Conservation (phyloP, 2,797 vertebrate species). For the Neopelma chrysocephalum region DNA sequence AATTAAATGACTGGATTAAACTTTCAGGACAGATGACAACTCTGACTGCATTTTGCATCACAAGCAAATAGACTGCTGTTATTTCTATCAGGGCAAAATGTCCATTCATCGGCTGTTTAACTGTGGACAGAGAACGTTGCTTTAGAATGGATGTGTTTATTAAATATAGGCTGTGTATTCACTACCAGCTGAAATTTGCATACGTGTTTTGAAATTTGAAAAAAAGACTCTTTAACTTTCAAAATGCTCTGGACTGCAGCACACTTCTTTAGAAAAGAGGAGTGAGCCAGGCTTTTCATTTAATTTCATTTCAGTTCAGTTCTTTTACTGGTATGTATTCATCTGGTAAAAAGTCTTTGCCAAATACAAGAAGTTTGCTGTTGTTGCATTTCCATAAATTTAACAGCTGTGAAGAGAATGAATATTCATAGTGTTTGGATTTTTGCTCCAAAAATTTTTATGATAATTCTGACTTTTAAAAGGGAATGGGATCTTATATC, state of each 20-base stretch:
- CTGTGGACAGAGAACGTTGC: neutral
- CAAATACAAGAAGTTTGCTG: slow-evolving; percentile 53
- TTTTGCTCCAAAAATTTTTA: slow-evolving; percentile 40
- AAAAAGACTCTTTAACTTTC: slow-evolving; percentile 34
- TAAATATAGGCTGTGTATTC: neutral
- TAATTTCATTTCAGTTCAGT: slow-evolving; percentile 3
- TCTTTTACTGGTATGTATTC: slow-evolving; percentile 23
- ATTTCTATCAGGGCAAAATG: neutral
- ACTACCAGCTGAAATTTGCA: neutral
- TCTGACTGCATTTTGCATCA: neutral
- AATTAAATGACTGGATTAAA: slow-evolving; percentile 37
- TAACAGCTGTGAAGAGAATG: slow-evolving; percentile 61
- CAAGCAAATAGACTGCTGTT: neutral
- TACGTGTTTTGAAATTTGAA: neutral
- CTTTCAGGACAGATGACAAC: slow-evolving; percentile 47
- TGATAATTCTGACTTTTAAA: slow-evolving; percentile 41
- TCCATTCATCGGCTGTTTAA: neutral
- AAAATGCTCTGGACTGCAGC: slow-evolving; percentile 11
- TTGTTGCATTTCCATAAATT: slow-evolving; percentile 63
- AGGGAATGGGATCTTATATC: neutral
- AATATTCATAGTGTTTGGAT: slow-evolving; percentile 61
- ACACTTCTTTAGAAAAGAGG: neutral
- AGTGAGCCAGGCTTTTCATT: slow-evolving; percentile 8
- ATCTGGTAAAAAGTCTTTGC: slow-evolving; percentile 41
- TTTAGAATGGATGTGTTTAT: slow-evolving; percentile 21